Percentiles rank a stretch among this genome's conserved stretches.
These are phyloP conservation scores for Ailurus styani DNA, from an alignment of 2,113 vertebrate species.

Conservation along the genomic window DNA sequence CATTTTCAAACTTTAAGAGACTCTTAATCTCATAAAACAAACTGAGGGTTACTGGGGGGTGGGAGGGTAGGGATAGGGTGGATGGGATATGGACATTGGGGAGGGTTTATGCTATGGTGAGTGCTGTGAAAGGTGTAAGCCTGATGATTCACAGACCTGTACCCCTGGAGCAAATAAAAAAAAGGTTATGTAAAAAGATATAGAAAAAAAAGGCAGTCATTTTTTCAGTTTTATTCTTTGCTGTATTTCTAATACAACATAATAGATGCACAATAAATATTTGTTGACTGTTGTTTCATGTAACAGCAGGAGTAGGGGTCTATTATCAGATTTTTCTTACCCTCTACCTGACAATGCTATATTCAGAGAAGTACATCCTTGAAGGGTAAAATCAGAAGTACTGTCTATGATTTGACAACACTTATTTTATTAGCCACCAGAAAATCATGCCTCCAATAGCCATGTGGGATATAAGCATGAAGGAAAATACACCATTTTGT, in stretches of 20 bases:
- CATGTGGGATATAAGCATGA: background rate
- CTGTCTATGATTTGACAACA: background rate
- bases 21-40: too few relatives aligned
- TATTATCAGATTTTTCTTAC: background rate
- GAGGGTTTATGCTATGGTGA: too few relatives aligned
- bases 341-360: background rate
- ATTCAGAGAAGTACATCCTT: background rate
- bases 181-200: too few relatives aligned
- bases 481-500: background rate
- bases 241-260: background rate
- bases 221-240: background rate
- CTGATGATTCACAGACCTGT: too few relatives aligned
- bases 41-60: too few relatives aligned
- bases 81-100: too few relatives aligned
- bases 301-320: background rate
- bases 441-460: background rate
- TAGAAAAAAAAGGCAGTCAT: background rate
- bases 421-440: background rate
- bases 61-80: too few relatives aligned
- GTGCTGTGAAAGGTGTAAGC: too few relatives aligned
- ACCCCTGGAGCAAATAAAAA: too few relatives aligned
- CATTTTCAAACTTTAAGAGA: too few relatives aligned
- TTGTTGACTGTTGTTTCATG: background rate
- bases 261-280: background rate
- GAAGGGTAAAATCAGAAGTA: background rate